Conservation (phyloP, 2,797 vertebrate species). For the Betta splendens region DNA sequence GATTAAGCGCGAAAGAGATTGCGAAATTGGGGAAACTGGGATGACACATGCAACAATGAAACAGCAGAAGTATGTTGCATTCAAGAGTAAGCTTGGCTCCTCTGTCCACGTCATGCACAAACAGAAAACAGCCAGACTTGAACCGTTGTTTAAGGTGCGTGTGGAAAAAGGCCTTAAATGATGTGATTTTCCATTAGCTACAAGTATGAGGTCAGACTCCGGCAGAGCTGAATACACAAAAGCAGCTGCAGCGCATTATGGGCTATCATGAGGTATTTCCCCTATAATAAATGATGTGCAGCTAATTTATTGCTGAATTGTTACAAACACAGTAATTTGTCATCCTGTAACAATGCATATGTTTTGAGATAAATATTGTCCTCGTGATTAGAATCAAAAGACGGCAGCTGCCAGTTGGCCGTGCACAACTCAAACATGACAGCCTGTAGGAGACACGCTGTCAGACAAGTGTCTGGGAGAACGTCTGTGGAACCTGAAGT, state of each 20-base stretch:
- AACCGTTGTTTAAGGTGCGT: slow-evolving; percentile 1
- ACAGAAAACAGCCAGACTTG: not conserved
- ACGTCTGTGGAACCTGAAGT: slow-evolving; percentile 18
- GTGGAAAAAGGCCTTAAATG: slow-evolving; percentile 1
- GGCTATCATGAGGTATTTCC: not conserved
- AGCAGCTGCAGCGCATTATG: slow-evolving; percentile 24
- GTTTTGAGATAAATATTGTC: not conserved
- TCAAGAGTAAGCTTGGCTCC: not conserved
- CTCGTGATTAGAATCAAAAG: not conserved
- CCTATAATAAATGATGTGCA: not conserved
- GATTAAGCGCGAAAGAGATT: not conserved
- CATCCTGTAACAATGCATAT: not conserved
- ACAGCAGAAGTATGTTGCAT: not conserved
- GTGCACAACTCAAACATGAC: not conserved
- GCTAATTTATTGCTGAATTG: slow-evolving; percentile 22
- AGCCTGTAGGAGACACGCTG: not conserved
- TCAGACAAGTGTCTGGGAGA: not conserved
- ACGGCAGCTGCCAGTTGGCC: not conserved
- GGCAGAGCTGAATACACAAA: slow-evolving; percentile 6
- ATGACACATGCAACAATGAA: not conserved
- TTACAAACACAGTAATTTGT: slow-evolving; percentile 9
- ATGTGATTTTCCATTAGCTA: slow-evolving; percentile 20
- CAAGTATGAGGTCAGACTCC: slow-evolving; percentile 12
- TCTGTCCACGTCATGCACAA: not conserved
- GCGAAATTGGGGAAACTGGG: slow-evolving; percentile 10